phyloP scores from a whole-genome alignment of 2,113 vertebrate genomes.

The Ibidorhyncha struthersii region DNA sequence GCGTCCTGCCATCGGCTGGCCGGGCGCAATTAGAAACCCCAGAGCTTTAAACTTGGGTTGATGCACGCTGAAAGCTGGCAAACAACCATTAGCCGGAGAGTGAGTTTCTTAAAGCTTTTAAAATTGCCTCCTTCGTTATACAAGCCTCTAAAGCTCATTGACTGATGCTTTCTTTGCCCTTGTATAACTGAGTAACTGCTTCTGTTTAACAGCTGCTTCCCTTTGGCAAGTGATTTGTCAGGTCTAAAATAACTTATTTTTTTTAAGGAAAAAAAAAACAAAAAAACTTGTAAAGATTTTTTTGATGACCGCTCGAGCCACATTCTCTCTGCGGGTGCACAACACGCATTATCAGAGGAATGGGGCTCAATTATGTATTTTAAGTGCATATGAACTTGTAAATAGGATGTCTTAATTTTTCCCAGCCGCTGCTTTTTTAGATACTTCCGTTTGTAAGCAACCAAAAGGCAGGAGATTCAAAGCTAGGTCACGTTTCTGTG shows the following conservation, averaged over 20 bases:
- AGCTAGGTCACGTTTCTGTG: neutral
- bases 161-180: slow-evolving; percentile 22
- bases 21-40: neutral
- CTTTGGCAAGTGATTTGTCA: slow-evolving; percentile 49
- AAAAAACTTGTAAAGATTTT: neutral
- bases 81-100: neutral
- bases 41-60: neutral
- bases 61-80: neutral
- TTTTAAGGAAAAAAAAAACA: slow-evolving; percentile 28
- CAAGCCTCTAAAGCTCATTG: slow-evolving; percentile 12
- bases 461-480: neutral
- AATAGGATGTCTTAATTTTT: slow-evolving; percentile 30
- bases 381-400: slow-evolving; percentile 27
- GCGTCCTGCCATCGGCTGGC: neutral
- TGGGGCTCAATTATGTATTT: neutral
- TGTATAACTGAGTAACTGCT: slow-evolving; percentile 46
- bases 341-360: neutral
- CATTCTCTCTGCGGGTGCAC: neutral
- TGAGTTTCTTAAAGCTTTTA: neutral
- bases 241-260: slow-evolving; percentile 62
- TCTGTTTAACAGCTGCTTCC: slow-evolving; percentile 61
- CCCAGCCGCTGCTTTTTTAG: neutral
- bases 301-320: neutral
- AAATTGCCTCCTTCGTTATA: slow-evolving; percentile 9
- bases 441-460: neutral